Evolutionary conservation across 2,888 invertebrate species (phyloP), one percentile per base, ranked within the genome.

Genomic region (Agrotis exclamationis): DNA sequence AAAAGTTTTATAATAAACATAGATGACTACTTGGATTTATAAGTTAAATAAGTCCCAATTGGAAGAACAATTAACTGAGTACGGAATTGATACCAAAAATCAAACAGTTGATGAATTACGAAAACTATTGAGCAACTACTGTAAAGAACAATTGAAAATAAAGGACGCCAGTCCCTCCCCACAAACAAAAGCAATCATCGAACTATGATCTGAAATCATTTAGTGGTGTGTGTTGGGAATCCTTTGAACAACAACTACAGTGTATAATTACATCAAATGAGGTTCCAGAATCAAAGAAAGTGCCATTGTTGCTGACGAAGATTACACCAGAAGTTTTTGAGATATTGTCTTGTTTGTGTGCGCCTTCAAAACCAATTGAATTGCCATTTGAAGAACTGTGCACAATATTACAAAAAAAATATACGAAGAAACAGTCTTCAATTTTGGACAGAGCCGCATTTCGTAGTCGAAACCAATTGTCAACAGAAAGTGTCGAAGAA

Each of bases 281-380:
- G 50, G 50, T 50, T 11, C 20, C 20, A 20, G 50, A 50, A 50
- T 9, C 50, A 20, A 50, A 50, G 11, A 50, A 50, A 50, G 20
- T 50, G 11, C 20, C 50, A 20, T 9, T 50, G 20, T 9, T 50
- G 50, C 50, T 50, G 13, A 50, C 50, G 20, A 50, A 50, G 50
- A 50, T 50, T 20, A 50, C 50, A 50, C n/a, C 50, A 20, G 13
- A 50, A 50, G 50, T 50, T 50, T 50, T 50, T 50, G 50, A 50
- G 50, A 50, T 9, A 50, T 20, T 50, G 20, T 20, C 50, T 20
- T 20, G 50, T 50, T 50, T 50, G 20, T 50, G 20, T 50, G 50
- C 50, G 20, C 50, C 20, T 50, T 13, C 6, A 9, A 50, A 50
- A 20, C 50, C 50, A 50, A 50, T 50, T 50, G 50, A 50, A 20